Evolutionary conservation across 92 coral and sea anemone species (phyloP), one percentile per base, ranked within the genome.

Genomic region (Siderastrea radians): DNA sequence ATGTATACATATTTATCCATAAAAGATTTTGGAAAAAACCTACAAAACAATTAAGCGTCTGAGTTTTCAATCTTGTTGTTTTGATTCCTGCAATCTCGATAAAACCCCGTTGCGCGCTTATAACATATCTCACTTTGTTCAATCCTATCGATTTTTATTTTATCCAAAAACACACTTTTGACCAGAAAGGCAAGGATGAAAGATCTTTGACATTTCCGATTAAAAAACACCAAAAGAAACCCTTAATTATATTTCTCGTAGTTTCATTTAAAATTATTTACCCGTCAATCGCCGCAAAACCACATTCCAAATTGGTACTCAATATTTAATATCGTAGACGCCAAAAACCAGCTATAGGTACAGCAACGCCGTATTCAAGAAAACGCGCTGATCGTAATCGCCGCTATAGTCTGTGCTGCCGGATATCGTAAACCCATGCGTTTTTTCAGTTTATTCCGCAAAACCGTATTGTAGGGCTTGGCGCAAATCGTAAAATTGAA

Each of bases 321-420:
- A 57, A 46, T 77, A 49, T 47, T 48, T 61, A 78, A 62, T 78
- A 78, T 8, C 82, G 9, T n/a, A 45, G 82, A 49, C 82, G 82
- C 82, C 81, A 55, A 17, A 3, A 10, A 7, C 9, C 1, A 10
- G 17, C 4, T 48, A 7, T 75, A 4, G 3, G 11, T 1, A 43
- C 26, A 55, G 80, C 17, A 5, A 8, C 53, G 49, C 0, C 5
- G 53, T 59, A 0, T 77, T 57, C 19, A 44, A 51, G 47, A 7
- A 45, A 57, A 58, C 43, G 14, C 38, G 4, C 17, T 19, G 62
- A 52, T 19, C 61, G 50, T 15, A 13, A 49, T 12, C 53, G 46
- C 16, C 4, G 13, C 16, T 44, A 5, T 60, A 5, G 55, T 1
- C 38, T 44, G 9, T 44, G 5, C 4, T 59, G n/a, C 38, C 38